A percentile compares a stretch with the other conserved stretches of the same genome.
phyloP scores from a whole-genome alignment of 2,113 vertebrate species.

The human region DNA sequence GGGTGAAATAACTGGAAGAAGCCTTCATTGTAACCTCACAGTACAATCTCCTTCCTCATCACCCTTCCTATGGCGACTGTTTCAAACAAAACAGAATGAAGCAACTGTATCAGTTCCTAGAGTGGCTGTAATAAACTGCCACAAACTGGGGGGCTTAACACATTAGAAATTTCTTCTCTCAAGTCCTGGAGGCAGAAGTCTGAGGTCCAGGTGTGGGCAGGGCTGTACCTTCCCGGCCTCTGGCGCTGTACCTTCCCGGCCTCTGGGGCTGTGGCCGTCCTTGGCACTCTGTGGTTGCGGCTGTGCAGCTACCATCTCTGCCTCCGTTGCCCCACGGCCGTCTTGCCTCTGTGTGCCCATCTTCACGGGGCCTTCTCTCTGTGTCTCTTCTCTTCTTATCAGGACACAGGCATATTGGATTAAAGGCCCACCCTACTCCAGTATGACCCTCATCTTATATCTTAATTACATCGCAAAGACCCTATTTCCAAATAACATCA shows the following conservation, averaged over 20 bases:
- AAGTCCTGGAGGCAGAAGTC: neutral
- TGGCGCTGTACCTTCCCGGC: rapidly evolving
- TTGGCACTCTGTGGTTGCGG: neutral
- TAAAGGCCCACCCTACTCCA: neutral
- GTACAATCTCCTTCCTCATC: neutral
- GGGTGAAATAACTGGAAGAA: neutral
- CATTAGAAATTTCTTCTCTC: neutral
- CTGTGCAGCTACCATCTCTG: neutral
- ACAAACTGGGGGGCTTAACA: rapidly evolving
- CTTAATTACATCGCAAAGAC: neutral
- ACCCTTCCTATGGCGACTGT: neutral
- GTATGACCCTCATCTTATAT: neutral
- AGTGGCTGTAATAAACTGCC: neutral
- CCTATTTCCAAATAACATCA: neutral
- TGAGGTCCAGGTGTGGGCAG: no score
- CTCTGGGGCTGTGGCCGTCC: rapidly evolving
- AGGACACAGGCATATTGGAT: neutral
- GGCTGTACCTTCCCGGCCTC: neutral
- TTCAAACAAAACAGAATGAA: neutral
- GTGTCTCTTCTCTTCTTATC: neutral
- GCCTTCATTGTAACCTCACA: neutral
- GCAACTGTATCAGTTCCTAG: neutral
- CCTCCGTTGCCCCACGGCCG: rapidly evolving
- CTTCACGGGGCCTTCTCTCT: neutral
- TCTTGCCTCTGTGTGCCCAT: neutral